Evolutionary conservation across 2,888 invertebrate genomes (phyloP), one percentile per base, ranked within the genome.

Genomic region (Azorinus chamasolen): DNA sequence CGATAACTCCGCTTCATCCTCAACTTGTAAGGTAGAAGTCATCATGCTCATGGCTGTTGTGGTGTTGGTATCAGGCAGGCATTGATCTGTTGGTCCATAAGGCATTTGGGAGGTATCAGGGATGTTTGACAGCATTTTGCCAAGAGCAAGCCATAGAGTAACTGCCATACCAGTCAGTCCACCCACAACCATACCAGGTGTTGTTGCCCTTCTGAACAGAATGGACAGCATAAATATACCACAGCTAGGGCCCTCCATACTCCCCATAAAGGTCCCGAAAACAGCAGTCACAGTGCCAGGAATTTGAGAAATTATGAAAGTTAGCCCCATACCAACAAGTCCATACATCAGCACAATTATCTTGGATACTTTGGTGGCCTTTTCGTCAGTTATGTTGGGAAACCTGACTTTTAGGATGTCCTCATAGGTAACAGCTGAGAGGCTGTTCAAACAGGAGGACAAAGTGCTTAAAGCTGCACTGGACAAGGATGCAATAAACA

Each of bases 381-480:
- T 53, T 18, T 46, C 39, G 25, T 68, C 50, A 3, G 25, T 53
- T 6, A 73, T 55, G 22, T 55, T 41, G 3, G 68, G 62, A 16
- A 39, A 37, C 8, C 32, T 22, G 16, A 57, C 45, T 20, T 53
- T 55, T 14, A 74, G 50, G 5, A 71, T 53, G 32, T 71, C 62
- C 32, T 71, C 66, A 48, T 57, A 66, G 20, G 58, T 68, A 6
- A 71, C 63, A 0, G 65, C 65, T 10, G 66, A 57, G 5, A 77
- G 43, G n/a, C 77, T 65, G 62, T 51, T 77, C 12, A 77, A 22
- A 16, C 66, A 57, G 6, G 66, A 66, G 6, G 77, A 77, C 4
- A 77, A 20, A 1, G 77, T 77, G 32, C 79, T 79, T 18, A 79
- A 54, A 1, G 74, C 65, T n/a, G 79, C 79, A 51, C 79, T 66